Conservation (phyloP, 1,140 invertebrate species). For the Zaprionus inermis region DNA sequence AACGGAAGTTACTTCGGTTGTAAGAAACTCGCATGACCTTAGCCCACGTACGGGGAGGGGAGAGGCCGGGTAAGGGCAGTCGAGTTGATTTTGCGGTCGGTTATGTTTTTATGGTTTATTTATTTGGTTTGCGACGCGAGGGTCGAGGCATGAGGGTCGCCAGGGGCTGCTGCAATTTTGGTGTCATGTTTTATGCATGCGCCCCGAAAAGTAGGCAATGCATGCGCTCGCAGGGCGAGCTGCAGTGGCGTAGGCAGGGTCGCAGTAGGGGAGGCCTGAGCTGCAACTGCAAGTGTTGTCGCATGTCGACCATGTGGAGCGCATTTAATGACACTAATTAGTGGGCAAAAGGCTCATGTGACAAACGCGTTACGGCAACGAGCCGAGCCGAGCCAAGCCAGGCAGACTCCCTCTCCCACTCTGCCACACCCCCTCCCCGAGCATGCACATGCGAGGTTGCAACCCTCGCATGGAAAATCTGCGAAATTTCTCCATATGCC, state of each 20-base stretch:
- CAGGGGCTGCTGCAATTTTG: conserved; percentile 41
- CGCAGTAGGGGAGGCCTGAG: background rate
- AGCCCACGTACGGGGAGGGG: background rate
- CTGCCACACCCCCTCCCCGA: background rate
- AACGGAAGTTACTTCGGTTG: conserved; percentile 63
- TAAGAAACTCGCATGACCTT: conserved; percentile 35
- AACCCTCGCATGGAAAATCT: conserved; percentile 25
- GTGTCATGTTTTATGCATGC: conserved; percentile 67
- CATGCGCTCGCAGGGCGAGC: background rate
- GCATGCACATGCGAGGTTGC: background rate
- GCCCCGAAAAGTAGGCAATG: conserved; percentile 29
- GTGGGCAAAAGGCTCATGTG: conserved; percentile 72
- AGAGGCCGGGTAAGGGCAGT: too few species aligned
- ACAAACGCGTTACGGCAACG: conserved; percentile 66
- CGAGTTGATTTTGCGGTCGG: conserved; percentile 68
- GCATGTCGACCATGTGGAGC: conserved; percentile 53
- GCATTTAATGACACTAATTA: conserved; percentile 84
- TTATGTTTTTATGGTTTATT: conserved; percentile 77
- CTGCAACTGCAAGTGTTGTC: conserved; percentile 42
- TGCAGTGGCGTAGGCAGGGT: background rate
- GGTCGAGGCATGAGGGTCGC: too few species aligned
- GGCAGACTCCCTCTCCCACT: background rate
- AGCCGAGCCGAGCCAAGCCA: too few species aligned
- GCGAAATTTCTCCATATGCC: conserved; percentile 46
- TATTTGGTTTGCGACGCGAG: conserved; percentile 57